Conservation (phyloP, 2,113 vertebrate genomes). For the Sardina pilchardus region DNA sequence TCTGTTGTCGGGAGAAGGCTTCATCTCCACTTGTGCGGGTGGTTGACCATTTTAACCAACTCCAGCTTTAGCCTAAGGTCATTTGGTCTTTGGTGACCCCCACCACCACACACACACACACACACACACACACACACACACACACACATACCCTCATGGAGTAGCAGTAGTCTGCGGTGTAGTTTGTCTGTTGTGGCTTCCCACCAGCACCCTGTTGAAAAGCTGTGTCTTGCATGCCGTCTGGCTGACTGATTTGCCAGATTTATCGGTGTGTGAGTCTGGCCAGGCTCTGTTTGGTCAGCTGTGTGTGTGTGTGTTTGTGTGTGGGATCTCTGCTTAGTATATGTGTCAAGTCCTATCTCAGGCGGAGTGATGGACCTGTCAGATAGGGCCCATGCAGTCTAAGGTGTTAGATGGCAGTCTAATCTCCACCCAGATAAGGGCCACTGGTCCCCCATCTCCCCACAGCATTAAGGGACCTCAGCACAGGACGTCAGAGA, state of each 20-base stretch:
- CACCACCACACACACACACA: no score
- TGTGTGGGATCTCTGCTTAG: slow-evolving; percentile 37
- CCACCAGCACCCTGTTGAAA: neutral
- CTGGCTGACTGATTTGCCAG: neutral
- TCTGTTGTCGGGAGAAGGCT: neutral
- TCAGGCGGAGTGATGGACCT: slow-evolving; percentile 16
- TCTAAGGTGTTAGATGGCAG: slow-evolving; percentile 38
- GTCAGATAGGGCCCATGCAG: slow-evolving; percentile 33
- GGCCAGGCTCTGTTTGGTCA: neutral
- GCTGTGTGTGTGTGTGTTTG: neutral
- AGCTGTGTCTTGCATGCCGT: neutral
- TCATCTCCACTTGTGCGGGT: neutral
- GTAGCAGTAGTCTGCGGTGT: neutral
- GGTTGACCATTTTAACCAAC: neutral
- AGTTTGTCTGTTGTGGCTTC: neutral
- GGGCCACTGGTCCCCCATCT: neutral
- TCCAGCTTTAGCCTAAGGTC: neutral
- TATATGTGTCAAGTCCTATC: slow-evolving; percentile 36
- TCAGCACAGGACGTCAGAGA: neutral
- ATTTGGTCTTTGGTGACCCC: neutral
- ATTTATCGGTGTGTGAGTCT: neutral
- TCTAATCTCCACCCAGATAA: slow-evolving; percentile 49
- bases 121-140: no score
- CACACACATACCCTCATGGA: neutral
- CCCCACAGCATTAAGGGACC: neutral